Evolutionary conservation across 2,113 vertebrate species (phyloP), one percentile per base, ranked within the genome.

Genomic region (Malurus melanocephalus): DNA sequence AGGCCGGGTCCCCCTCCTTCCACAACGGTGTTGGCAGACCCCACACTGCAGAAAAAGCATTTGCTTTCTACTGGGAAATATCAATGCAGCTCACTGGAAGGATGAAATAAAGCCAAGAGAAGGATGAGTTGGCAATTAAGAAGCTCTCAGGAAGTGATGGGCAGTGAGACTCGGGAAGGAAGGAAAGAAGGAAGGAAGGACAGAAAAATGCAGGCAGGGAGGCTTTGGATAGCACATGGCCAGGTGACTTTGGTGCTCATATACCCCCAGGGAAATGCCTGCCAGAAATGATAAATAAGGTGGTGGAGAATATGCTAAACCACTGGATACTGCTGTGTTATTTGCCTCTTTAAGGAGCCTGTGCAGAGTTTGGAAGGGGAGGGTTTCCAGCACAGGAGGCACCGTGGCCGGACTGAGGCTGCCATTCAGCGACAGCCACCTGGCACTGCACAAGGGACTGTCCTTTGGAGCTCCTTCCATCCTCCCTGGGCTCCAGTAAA

Each of bases 1-100:
- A 2, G 0, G 0, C 53, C 0, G 3, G 18, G 20, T 57, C 68
- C 62, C 46, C 0, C 0, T 49, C 56, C 48, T 80, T 65, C 43
- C 33, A 33, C 61, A 1, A 0, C 1, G 10, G 16, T 10, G 38
- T 22, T 61, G 66, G 3, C 6, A 10, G 30, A 57, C 33, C 33
- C 46, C 40, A 5, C 2, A 6, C 40, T 72, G 21, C 2, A 11
- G 77, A 7, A 65, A 53, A 65, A 52, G 4, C 30, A 5, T 26
- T 30, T 5, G 11, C 22, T 33, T 87, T 87, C 4, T 8, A 6
- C 17, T 2, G n/a, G n/a, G 33, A 45, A 30, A 23, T 17, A 48
- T 0, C 30, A 30, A 1, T 2, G 3, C 2, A 3, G 24, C 40
- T 51, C 30, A 0, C 35, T 55, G 2, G 0, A 30, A 35, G 68